phyloP scores from a whole-genome alignment of 2,113 vertebrate genomes.

The Pseudonaja textilis region DNA sequence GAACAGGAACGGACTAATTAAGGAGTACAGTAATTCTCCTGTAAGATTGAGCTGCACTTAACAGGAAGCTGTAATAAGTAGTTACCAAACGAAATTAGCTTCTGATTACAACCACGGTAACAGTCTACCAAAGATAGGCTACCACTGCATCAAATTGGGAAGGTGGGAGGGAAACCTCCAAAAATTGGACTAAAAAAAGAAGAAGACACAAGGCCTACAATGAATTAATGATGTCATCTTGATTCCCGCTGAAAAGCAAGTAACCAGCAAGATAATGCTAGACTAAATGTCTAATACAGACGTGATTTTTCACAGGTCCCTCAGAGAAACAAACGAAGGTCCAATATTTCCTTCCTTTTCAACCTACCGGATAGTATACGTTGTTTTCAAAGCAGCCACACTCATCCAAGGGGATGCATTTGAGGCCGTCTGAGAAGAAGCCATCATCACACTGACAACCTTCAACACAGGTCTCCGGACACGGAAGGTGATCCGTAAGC shows the following conservation, averaged over 20 bases:
- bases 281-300: not conserved
- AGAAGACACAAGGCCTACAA: not conserved
- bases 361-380: conserved; percentile 59
- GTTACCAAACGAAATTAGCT: not conserved
- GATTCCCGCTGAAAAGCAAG: not conserved
- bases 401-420: conserved; percentile 62
- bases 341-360: not conserved
- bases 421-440: conserved; percentile 64
- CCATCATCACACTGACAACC: conserved; percentile 76
- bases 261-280: not conserved
- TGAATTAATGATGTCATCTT: no score
- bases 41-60: not conserved
- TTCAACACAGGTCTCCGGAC: conserved; percentile 67
- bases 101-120: not conserved
- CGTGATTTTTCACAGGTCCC: not conserved
- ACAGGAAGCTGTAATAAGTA: not conserved
- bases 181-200: not conserved
- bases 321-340: not conserved
- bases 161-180: not conserved
- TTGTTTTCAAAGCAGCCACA: conserved; percentile 79
- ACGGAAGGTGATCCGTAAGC: conserved; percentile 44
- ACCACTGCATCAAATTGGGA: not conserved
- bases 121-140: not conserved
- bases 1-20: not conserved
- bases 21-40: not conserved